Evolutionary conservation across 2,797 vertebrate species (phyloP), one percentile per base, ranked within the genome.

Genomic region (Xenentodon cancila): DNA sequence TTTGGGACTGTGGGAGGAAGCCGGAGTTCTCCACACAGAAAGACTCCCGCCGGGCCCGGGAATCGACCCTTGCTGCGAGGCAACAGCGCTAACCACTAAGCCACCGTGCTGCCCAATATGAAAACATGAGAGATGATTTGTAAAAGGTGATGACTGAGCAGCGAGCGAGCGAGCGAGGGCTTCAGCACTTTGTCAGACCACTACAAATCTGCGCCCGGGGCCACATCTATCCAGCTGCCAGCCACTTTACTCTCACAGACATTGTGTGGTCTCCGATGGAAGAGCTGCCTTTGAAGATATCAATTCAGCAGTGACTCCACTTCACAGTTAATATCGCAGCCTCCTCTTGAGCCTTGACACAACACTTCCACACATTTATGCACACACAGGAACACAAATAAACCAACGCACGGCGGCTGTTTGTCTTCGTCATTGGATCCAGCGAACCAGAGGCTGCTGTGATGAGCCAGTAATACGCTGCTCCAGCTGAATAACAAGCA

Each of bases 401-500:
- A 77, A 77, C 78, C 59, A 32, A 47, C 1, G 61, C 65, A 53
- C 54, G 43, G 59, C 57, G 59, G 59, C 21, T 17, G 51, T 57
- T 51, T 68, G 65, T 68, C 71, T 82, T 76, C 85, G 84, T 82
- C 77, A 80, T 57, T 32, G 25, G 79, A 85, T 82, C 68, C 69
- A 20, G 53, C 15, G 19, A 47, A 49, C 56, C 17, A 59, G 53
- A 65, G 63, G 63, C 47, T 7, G 21, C 57, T 3, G 20, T 81
- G 87, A 85, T 87, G 85, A 77, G 74, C 69, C 73, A 56, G 77
- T 77, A 78, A 85, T 59, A 44, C 19, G 68, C 77, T 1, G 81
- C 81, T 87, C 79, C 84, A 61, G 69, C 77, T 85, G 88, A 91
- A 91, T 91, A 88, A 91, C 87, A 88, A 91, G 67, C 79, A 68